Evolutionary conservation across 2,797 vertebrate species (phyloP), one percentile per base, ranked within the genome.

Genomic region (Rhyacichthys aspro): DNA sequence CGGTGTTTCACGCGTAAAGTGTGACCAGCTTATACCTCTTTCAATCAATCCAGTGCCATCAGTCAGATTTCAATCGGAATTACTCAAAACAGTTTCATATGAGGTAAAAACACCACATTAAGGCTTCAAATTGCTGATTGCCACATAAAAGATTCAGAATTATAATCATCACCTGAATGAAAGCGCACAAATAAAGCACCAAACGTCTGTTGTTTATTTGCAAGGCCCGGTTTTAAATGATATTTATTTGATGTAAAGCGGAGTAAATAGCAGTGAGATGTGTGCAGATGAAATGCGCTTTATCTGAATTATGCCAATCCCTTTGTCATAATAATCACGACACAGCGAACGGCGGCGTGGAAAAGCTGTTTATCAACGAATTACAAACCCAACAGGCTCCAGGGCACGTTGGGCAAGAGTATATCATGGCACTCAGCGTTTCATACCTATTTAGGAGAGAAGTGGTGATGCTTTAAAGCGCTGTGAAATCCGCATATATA

Each of bases 301-400:
- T 74, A 87, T 89, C 82, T 77, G 75, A 86, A 73, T 72, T 48
- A 76, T 65, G 46, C 75, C 71, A 55, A 43, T 28, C 69, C 58
- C 59, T 82, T 82, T 83, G 74, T 85, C 75, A 72, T 70, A 74
- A 79, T 72, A 76, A 65, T 78, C 72, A 60, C 76, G 72, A 88
- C 76, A 76, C 46, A 68, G 52, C 63, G 76, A 86, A 79, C 32
- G 48, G 63, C 60, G 54, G 63, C n/a, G 79, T 79, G 82, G 70
- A 87, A 82, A 83, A 86, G 84, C 86, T 88, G 86, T 89, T 90
- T 90, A 90, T 91, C 87, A 89, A 83, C 77, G 80, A 79, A 85
- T 87, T 89, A 88, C 79, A 74, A 85, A 72, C 45, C 63, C 65
- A 83, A 65, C 79, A 65, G 45, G 84, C 87, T 85, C 54, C 74